phyloP scores from a whole-genome alignment of 1,140 invertebrate genomes.

The Leptinotarsa undecemlineata region DNA sequence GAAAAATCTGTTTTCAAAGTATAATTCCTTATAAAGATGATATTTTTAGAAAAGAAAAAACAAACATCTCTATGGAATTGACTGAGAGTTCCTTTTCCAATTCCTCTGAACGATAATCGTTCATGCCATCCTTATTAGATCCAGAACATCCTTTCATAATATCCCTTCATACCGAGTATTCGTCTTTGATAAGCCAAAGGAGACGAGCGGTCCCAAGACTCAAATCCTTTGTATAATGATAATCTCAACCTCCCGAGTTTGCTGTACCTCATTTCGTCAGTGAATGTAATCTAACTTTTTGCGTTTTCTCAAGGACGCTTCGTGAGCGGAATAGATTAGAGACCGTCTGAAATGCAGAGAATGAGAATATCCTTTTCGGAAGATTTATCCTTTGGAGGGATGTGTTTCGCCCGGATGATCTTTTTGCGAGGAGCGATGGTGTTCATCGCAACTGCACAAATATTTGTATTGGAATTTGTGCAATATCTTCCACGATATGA shows the following conservation, averaged over 20 bases:
- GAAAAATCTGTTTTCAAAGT: no score
- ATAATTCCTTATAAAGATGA: no score
- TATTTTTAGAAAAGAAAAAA: no score
- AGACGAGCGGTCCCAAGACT: conserved; percentile 26
- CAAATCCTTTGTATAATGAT: conserved; percentile 26
- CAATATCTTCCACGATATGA: not conserved
- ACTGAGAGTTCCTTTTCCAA: no score
- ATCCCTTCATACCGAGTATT: conserved; percentile 31
- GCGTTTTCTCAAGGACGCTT: conserved; percentile 1
- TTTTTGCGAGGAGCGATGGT: not conserved
- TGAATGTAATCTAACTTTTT: conserved; percentile 25
- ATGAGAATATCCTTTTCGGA: not conserved
- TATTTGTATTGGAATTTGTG: conserved; percentile 1
- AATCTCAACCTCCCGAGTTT: conserved; percentile 12
- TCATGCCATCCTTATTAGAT: conserved; percentile 39
- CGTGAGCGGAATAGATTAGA: conserved; percentile 7
- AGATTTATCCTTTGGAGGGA: conserved; percentile 1
- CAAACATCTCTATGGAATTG: no score
- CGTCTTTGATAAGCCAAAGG: conserved; percentile 34
- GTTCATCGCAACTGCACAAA: not conserved
- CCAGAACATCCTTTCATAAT: conserved; percentile 37
- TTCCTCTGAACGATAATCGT: conserved; percentile 28
- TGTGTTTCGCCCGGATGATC: not conserved
- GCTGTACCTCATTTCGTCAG: conserved; percentile 14
- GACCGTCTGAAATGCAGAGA: not conserved